A percentile compares a stretch with the other conserved stretches of the same genome.
Conservation (phyloP, 92 coral and sea anemone genomes). For the Porites lobata region DNA sequence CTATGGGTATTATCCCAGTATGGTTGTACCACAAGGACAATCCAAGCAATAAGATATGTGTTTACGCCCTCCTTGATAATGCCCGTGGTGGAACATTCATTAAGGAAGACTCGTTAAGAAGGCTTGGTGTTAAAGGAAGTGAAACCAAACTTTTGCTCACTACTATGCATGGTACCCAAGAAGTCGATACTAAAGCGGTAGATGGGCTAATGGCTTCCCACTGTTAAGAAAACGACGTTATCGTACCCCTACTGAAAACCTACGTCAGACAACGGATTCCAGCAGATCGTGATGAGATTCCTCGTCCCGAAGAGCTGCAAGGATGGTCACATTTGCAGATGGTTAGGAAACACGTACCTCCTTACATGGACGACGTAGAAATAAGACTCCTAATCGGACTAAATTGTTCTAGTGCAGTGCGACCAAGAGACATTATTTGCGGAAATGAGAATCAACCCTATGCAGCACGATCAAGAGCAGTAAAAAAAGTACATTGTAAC, state of each 20-base stretch:
- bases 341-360: slow-evolving; percentile 33
- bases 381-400: slow-evolving; percentile 63
- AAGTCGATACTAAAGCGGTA: slow-evolving; percentile 27
- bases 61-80: slow-evolving; percentile 73
- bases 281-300: slow-evolving; percentile 65
- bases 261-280: slow-evolving; percentile 67
- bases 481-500: slow-evolving; percentile 39
- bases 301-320: slow-evolving; percentile 42
- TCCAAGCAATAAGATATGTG: slow-evolving; percentile 39
- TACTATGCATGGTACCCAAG: slow-evolving; percentile 74
- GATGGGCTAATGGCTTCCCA: slow-evolving; percentile 69
- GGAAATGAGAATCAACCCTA: slow-evolving; percentile 61
- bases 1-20: too few relatives aligned
- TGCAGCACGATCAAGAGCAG: slow-evolving; percentile 53
- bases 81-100: slow-evolving; percentile 84
- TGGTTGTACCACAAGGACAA: slow-evolving; percentile 47
- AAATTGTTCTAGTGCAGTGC: slow-evolving; percentile 62
- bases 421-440: slow-evolving; percentile 63
- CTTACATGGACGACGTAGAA: slow-evolving; percentile 59
- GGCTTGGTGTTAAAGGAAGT: slow-evolving; percentile 67
- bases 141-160: slow-evolving; percentile 54
- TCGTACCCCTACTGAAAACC: slow-evolving; percentile 67
- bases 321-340: slow-evolving; percentile 56
- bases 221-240: slow-evolving; percentile 46
- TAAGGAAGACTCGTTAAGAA: slow-evolving; percentile 48